A percentile compares a stretch with the other conserved stretches of the same genome.
phyloP scores from a whole-genome alignment of 2,888 invertebrate species.

The Toxonevra muliebris region DNA sequence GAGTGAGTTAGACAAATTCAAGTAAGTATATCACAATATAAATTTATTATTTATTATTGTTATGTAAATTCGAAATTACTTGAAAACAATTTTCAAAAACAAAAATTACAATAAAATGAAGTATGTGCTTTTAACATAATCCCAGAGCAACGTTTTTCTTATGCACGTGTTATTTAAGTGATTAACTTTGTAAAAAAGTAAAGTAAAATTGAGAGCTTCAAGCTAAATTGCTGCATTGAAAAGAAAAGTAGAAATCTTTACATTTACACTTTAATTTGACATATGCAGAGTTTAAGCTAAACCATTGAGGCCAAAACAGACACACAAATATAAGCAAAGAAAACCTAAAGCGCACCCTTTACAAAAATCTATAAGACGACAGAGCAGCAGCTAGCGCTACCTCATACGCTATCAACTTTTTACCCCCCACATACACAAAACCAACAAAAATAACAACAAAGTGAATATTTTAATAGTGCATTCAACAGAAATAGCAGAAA shows the following conservation, averaged over 20 bases:
- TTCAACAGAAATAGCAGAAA: not conserved
- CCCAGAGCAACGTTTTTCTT: slow-evolving; percentile 7
- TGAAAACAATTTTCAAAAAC: too few relatives aligned
- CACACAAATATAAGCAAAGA: not conserved
- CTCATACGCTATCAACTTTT: not conserved
- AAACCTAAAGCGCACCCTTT: not conserved
- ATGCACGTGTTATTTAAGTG: slow-evolving; percentile 37
- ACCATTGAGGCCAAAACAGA: not conserved
- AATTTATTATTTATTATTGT: too few relatives aligned
- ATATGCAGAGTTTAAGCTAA: not conserved
- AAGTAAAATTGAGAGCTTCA: not conserved
- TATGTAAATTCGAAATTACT: too few relatives aligned
- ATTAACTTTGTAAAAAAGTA: slow-evolving; percentile 28
- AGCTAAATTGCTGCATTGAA: too few relatives aligned
- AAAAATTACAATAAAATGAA: too few relatives aligned
- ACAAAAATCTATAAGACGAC: not conserved
- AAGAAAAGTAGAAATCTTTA: too few relatives aligned
- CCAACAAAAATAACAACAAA: slow-evolving; percentile 13
- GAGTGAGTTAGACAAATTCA: too few relatives aligned
- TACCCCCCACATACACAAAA: not conserved
- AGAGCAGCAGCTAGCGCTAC: not conserved
- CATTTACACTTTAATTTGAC: not conserved
- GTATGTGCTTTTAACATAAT: too few relatives aligned
- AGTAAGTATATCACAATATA: too few relatives aligned
- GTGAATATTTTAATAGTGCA: slow-evolving; percentile 28